These are phyloP conservation scores for Willowsia nigromaculata DNA, from an alignment of 2,888 invertebrate species.

Conservation along the genomic window DNA sequence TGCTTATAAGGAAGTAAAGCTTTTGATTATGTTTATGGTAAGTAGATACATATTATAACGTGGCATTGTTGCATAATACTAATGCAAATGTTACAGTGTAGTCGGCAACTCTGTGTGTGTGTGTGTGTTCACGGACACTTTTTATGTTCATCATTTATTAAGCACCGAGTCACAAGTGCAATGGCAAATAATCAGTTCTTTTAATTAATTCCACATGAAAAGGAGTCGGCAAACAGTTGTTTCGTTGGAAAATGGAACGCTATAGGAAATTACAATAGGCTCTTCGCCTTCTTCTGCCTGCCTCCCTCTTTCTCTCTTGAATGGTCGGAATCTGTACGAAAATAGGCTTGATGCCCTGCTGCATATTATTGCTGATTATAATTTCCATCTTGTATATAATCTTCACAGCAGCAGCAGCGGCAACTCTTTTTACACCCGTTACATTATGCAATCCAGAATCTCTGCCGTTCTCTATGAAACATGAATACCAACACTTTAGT, in stretches of 20 bases:
- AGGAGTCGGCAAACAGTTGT: slow-evolving; percentile 13
- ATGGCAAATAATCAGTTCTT: slow-evolving; percentile 18
- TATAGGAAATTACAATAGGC: background rate
- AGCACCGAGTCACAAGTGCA: no score
- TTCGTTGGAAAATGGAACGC: slow-evolving; percentile 13
- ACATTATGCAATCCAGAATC: background rate
- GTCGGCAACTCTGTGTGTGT: background rate
- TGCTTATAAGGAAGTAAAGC: background rate
- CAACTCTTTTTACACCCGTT: background rate
- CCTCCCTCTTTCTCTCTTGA: background rate
- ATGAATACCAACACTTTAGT: no score
- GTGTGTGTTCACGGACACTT: background rate
- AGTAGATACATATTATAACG: background rate
- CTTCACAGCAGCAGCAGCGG: background rate
- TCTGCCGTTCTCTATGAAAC: background rate
- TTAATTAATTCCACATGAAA: slow-evolving; percentile 22
- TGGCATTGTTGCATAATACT: background rate
- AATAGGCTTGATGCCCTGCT: background rate
- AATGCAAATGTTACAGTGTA: background rate
- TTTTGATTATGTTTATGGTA: background rate
- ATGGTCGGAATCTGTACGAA: background rate
- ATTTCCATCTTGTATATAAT: background rate
- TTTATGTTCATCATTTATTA: background rate
- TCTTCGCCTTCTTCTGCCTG: no score
- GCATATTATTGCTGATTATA: background rate